phyloP scores from a whole-genome alignment of 2,797 vertebrate species.

The Sebastes cheni region DNA sequence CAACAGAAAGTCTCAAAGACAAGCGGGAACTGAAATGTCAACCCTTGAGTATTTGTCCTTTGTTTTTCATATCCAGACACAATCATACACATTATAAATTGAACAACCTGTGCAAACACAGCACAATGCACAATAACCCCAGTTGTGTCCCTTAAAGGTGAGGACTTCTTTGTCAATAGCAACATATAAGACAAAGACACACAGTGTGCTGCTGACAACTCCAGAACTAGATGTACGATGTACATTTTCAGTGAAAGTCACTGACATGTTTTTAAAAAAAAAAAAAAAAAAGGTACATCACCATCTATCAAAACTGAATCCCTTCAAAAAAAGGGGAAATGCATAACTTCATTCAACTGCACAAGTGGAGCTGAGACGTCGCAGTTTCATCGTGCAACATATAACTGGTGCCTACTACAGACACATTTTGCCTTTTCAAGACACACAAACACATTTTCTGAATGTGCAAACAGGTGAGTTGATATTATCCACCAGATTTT shows the following conservation, averaged over 20 bases:
- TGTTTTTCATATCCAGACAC: conserved; percentile 2
- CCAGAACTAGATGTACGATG: conserved; percentile 12
- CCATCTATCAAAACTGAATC: conserved; percentile 52
- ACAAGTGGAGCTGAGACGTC: conserved; percentile 37
- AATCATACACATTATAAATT: not conserved
- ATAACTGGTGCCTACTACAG: conserved; percentile 34
- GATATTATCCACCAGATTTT: conserved; percentile 42
- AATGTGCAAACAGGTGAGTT: conserved; percentile 62
- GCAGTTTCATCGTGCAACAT: conserved; percentile 47
- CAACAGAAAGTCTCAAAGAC: not conserved
- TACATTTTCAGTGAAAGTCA: conserved; percentile 38
- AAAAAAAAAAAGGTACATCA: conserved; percentile 19
- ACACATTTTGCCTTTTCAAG: conserved; percentile 52
- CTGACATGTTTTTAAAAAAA: conserved; percentile 18
- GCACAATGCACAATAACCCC: not conserved
- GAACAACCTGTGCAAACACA: conserved; percentile 17
- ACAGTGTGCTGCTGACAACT: conserved; percentile 26
- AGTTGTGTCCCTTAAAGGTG: not conserved
- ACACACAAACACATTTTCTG: conserved; percentile 51
- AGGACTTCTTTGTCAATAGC: conserved; percentile 1
- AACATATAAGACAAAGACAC: conserved; percentile 21
- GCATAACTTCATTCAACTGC: conserved; percentile 48
- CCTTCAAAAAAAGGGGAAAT: conserved; percentile 58
- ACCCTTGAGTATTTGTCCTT: not conserved
- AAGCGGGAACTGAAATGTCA: conserved; percentile 3